Conservation (phyloP, 2,797 vertebrate species). For the Poeciliopsis paucimaculata region DNA sequence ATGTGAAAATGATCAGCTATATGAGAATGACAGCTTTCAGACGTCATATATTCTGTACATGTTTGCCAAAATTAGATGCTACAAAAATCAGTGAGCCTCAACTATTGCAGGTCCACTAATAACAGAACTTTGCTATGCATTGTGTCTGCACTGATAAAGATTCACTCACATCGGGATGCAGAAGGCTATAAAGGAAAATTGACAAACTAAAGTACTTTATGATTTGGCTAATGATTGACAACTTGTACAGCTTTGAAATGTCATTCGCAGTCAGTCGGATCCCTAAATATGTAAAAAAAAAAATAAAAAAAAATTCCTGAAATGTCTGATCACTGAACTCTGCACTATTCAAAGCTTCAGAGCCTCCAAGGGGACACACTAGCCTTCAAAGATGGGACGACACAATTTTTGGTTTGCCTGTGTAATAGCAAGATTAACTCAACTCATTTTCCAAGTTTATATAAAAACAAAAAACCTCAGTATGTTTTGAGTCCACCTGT, state of each 20-base stretch:
- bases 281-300: background rate
- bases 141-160: background rate
- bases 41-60: background rate
- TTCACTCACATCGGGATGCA: background rate
- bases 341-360: background rate
- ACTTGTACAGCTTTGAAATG: background rate
- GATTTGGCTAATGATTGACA: background rate
- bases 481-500: constrained; percentile 22
- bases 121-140: background rate
- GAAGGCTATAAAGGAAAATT: background rate
- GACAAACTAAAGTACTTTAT: background rate
- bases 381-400: background rate
- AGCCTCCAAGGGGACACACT: background rate
- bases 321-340: too few relatives aligned
- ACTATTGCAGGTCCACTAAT: background rate
- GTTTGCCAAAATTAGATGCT: background rate
- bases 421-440: background rate
- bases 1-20: too few relatives aligned
- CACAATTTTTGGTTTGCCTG: too few relatives aligned
- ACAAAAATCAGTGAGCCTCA: background rate
- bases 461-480: background rate
- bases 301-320: too few relatives aligned
- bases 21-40: background rate
- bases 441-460: background rate
- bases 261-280: background rate